Base-by-base conservation (phyloP, 2,113 vertebrate species). In the Aptenodytes forsteri region DNA sequence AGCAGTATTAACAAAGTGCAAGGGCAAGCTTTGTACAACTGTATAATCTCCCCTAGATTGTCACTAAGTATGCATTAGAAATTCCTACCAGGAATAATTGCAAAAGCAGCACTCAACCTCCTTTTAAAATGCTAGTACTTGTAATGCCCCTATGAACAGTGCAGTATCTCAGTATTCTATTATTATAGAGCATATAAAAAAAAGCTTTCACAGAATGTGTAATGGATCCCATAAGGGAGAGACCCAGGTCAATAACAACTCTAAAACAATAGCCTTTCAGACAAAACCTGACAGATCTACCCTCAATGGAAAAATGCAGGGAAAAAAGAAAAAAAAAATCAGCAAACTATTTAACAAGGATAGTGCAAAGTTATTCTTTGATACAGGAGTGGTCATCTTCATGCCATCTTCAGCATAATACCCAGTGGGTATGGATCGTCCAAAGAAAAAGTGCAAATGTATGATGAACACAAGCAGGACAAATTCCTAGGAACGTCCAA, bases 41-140 rank as follows among this genome's bases (percentile, higher is more conserved):
- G 19, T 40, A 22, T 19, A 11, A 58, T 55, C 46, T 65, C 30
- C 27, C 20, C 20, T 14, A 79, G 47, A 49, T 23, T 80, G 27
- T 70, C 34, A 69, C 9, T 52, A 72, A 80, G n/a, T 26, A 54
- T 19, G 49, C 52, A 56, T 26, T 59, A 90, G 30, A 82, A 82
- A 93, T 61, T 79, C 44, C 66, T 82, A 54, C 40, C 40, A 92
- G 44, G 34, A 95, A 54, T 49, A 93, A 82, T 12, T 84, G 44
- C 16, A 84, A 55, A 83, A 66, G 52, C 42, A 82, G 34, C 36
- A 59, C 25, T 89, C 27, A 58, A 18, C 9, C n/a, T 76, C 13
- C 2, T 10, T 79, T 89, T 50, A 79, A 96, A 91, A 54, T 58
- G 5, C n/a, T 25, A 72, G 25, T n/a, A 71, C 50, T 72, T 3